Conservation (phyloP, 2,797 vertebrate species). For the Moxostoma hubbsi region DNA sequence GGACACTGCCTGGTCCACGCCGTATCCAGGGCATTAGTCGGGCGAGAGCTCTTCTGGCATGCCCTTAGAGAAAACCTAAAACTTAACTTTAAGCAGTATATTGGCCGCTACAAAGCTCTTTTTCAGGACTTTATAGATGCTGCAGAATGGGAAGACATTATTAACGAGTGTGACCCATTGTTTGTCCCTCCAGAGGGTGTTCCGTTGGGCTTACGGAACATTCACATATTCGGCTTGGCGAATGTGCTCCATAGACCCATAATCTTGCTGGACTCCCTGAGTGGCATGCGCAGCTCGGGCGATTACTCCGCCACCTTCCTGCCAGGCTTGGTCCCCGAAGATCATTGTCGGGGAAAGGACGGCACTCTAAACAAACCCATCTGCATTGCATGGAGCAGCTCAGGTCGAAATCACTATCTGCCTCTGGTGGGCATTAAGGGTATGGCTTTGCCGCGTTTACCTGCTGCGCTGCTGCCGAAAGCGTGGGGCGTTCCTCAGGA, state of each 20-base stretch:
- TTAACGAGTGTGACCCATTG: constrained; percentile 95
- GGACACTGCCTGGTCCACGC: constrained; percentile 98
- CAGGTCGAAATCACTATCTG: constrained; percentile 97
- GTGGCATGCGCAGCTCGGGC: constrained; percentile 96
- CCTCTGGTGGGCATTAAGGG: constrained; percentile 96
- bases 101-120: constrained; percentile 89
- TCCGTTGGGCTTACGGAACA: constrained; percentile 93
- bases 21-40: constrained; percentile 92
- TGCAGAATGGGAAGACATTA: constrained; percentile 97
- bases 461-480: constrained; percentile 91
- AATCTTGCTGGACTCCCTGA: constrained; percentile 93
- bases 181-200: constrained; percentile 96
- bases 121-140: constrained; percentile 96
- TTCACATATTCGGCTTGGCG: constrained; percentile 96
- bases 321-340: constrained; percentile 90
- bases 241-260: constrained; percentile 96
- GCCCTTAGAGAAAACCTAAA: constrained; percentile 95
- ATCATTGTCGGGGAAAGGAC: constrained; percentile 90
- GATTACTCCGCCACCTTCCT: constrained; percentile 97
- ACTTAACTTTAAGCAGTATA: constrained; percentile 92
- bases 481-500: constrained; percentile 98
- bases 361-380: constrained; percentile 94
- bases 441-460: constrained; percentile 87
- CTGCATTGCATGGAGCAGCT: constrained; percentile 99
- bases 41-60: constrained; percentile 98